phyloP scores from a whole-genome alignment of 2,888 invertebrate species.

The Paralinhomoeus sp. region DNA sequence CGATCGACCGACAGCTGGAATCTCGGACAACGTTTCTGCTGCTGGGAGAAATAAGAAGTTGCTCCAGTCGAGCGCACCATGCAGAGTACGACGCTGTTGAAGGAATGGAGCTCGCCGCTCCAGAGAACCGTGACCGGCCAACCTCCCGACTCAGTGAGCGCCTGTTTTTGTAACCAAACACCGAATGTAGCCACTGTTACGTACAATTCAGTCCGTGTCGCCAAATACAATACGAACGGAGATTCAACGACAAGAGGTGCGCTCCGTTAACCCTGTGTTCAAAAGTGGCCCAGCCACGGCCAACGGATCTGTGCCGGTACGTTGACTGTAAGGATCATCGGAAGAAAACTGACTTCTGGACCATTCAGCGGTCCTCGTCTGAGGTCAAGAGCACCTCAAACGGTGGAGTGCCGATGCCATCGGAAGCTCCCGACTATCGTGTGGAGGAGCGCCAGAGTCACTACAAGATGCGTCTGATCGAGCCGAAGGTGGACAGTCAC shows the following conservation, averaged over 20 bases:
- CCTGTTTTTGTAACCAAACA: background rate
- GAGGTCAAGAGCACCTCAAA: too few species aligned
- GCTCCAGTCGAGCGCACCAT: too few species aligned
- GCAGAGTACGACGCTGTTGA: background rate
- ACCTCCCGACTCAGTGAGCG: background rate
- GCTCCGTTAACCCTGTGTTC: conserved; percentile 2
- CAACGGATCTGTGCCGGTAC: background rate
- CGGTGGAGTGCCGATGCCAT: background rate
- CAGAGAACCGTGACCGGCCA: conserved; percentile 1
- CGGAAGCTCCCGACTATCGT: conserved; percentile 2
- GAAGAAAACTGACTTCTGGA: too few species aligned
- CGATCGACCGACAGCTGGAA: too few species aligned
- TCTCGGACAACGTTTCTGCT: too few species aligned
- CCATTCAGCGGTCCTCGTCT: too few species aligned
- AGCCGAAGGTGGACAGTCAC: conserved; percentile 21
- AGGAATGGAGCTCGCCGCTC: conserved; percentile 3
- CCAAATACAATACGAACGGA: background rate
- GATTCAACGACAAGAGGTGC: background rate
- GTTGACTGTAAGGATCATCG: background rate
- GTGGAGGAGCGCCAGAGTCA: conserved; percentile 17
- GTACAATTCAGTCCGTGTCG: background rate
- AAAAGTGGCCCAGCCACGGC: background rate
- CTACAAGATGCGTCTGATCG: conserved; percentile 23
- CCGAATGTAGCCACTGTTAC: background rate
- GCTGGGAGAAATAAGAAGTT: too few species aligned